Conservation (phyloP, 2,113 vertebrate species). For the Aptenodytes patagonicus region DNA sequence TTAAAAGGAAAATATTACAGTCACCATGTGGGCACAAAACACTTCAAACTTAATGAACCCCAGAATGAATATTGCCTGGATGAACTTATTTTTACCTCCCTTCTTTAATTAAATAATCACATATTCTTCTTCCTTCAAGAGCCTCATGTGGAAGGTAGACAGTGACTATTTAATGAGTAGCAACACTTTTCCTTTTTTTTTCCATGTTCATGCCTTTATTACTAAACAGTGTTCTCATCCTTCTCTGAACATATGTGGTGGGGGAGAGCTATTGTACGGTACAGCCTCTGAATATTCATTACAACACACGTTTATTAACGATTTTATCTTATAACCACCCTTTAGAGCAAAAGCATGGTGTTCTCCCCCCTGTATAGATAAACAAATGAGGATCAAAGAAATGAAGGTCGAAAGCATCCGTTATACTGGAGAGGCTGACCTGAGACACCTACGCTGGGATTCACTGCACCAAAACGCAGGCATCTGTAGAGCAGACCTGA, state of each 20-base stretch:
- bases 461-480: background rate
- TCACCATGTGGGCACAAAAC: constrained; percentile 11
- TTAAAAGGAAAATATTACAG: background rate
- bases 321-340: background rate
- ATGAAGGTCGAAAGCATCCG: background rate
- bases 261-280: background rate
- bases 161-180: background rate
- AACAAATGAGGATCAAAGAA: background rate
- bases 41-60: constrained; percentile 23
- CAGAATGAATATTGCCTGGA: constrained; percentile 18
- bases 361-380: background rate
- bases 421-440: background rate
- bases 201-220: background rate
- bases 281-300: background rate
- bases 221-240: background rate
- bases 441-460: background rate
- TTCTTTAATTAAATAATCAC: constrained; percentile 19
- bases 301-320: background rate
- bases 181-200: background rate
- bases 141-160: background rate
- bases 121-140: background rate
- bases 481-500: background rate
- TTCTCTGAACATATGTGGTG: background rate
- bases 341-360: background rate
- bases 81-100: constrained; percentile 25